Percentiles rank a stretch among this genome's conserved stretches.
phyloP scores from a whole-genome alignment of 1,140 invertebrate species.

The Planococcus citri region DNA sequence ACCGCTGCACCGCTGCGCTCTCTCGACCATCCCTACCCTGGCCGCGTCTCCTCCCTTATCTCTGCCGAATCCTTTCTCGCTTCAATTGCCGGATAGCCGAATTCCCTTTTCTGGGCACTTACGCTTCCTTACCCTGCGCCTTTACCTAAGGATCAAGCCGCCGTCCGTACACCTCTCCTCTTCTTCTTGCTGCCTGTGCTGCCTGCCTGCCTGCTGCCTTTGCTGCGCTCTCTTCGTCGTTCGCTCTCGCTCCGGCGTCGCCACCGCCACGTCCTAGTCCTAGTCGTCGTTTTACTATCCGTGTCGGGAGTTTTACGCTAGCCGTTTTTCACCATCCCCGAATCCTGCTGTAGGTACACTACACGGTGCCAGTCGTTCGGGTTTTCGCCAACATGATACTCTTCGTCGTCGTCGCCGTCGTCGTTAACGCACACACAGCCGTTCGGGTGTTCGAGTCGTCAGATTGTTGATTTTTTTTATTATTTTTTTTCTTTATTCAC shows the following conservation, averaged over 20 bases:
- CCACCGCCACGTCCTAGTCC: too few relatives aligned
- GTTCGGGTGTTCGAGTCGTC: too few relatives aligned
- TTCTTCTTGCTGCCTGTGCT: too few relatives aligned
- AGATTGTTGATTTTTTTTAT: too few relatives aligned
- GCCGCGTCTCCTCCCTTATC: background rate
- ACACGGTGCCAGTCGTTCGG: background rate
- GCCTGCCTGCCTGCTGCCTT: too few relatives aligned
- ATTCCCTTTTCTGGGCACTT: conserved; percentile 6
- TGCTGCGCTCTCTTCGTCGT: too few relatives aligned
- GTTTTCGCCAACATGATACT: background rate
- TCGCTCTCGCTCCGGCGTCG: too few relatives aligned
- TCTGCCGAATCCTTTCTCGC: background rate
- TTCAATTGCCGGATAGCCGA: conserved; percentile 5
- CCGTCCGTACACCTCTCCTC: too few relatives aligned
- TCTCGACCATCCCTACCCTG: background rate
- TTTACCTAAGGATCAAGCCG: background rate
- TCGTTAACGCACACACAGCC: background rate
- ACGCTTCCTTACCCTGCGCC: background rate
- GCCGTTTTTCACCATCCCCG: conserved; percentile 14
- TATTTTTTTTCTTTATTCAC: too few relatives aligned
- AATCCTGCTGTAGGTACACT: too few relatives aligned
- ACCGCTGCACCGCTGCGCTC: background rate
- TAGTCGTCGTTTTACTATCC: background rate
- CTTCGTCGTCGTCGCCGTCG: too few relatives aligned
- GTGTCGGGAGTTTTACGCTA: conserved; percentile 14